Conservation (phyloP, 1,140 invertebrate species). For the Oncopodura yosiiana region DNA sequence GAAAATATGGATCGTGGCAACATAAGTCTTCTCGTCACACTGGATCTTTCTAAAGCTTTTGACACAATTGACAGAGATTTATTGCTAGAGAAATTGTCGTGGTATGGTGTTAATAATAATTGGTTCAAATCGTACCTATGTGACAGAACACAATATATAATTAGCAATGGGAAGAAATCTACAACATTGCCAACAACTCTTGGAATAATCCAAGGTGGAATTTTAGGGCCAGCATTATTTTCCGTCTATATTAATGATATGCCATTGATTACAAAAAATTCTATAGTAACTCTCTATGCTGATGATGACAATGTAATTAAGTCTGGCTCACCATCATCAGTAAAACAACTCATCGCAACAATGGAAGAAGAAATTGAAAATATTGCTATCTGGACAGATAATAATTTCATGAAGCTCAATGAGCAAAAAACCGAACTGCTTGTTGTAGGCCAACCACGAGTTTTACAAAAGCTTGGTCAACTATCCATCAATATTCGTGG, state of each 20-base stretch:
- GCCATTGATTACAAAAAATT: slow-evolving; percentile 8
- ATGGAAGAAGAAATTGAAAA: not conserved
- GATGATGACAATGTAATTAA: too few species aligned
- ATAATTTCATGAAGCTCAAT: slow-evolving; percentile 6
- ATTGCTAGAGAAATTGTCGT: slow-evolving; percentile 7
- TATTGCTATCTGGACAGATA: not conserved
- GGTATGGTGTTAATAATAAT: slow-evolving; percentile 11
- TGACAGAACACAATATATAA: slow-evolving; percentile 15
- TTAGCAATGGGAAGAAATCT: not conserved
- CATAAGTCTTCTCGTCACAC: not conserved
- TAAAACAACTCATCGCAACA: not conserved
- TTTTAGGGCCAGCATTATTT: slow-evolving; percentile 35
- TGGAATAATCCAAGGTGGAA: slow-evolving; percentile 37
- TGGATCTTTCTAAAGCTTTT: slow-evolving; percentile 18
- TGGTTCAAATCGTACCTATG: slow-evolving; percentile 6
- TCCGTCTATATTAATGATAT: slow-evolving; percentile 35
- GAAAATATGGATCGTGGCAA: not conserved
- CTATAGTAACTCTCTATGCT: slow-evolving; percentile 31
- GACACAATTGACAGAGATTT: slow-evolving; percentile 3
- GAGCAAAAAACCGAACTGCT: slow-evolving; percentile 7
- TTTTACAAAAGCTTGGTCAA: not conserved
- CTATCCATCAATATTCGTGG: not conserved
- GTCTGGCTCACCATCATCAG: too few species aligned
- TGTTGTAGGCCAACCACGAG: not conserved
- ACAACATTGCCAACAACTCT: not conserved